Conservation (phyloP, 1,140 invertebrate genomes). For the Pogonomyrmex barbatus region DNA sequence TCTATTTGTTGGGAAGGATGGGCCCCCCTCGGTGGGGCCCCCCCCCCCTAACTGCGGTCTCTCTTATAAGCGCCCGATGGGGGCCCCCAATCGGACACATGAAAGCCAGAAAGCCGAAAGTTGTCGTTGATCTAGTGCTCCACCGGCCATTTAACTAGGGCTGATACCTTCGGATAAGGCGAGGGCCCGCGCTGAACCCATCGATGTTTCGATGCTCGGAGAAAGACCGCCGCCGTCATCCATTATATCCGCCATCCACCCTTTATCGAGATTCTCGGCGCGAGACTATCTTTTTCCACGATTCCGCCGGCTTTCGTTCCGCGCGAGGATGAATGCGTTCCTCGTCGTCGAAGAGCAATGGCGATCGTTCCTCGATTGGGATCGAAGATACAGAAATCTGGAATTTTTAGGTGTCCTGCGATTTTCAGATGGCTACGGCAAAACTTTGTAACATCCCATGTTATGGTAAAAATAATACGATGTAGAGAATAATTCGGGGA, state of each 20-base stretch:
- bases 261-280: slow-evolving; percentile 65
- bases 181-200: slow-evolving; percentile 59
- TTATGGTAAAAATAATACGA: background rate
- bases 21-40: slow-evolving; percentile 63
- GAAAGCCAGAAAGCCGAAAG: slow-evolving; percentile 84
- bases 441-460: background rate
- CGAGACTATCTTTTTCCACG: slow-evolving; percentile 71
- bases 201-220: slow-evolving; percentile 74
- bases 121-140: slow-evolving; percentile 85
- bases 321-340: slow-evolving; percentile 36
- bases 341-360: slow-evolving; percentile 33
- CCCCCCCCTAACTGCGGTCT: slow-evolving; percentile 78
- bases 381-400: slow-evolving; percentile 25
- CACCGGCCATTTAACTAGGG: slow-evolving; percentile 82
- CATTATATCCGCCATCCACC: slow-evolving; percentile 79
- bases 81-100: slow-evolving; percentile 81
- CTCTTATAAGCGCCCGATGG: slow-evolving; percentile 76
- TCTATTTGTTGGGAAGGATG: slow-evolving; percentile 81
- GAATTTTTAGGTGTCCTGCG: background rate
- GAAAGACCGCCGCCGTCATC: slow-evolving; percentile 76
- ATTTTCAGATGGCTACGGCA: background rate
- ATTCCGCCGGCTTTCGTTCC: slow-evolving; percentile 45
- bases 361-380: slow-evolving; percentile 32
- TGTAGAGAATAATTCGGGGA: background rate
- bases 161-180: slow-evolving; percentile 82